A percentile compares a stretch with the other conserved stretches of the same genome.
Evolutionary conservation across 2,113 vertebrate species (phyloP).

Genomic region (Manacus vitellinus): DNA sequence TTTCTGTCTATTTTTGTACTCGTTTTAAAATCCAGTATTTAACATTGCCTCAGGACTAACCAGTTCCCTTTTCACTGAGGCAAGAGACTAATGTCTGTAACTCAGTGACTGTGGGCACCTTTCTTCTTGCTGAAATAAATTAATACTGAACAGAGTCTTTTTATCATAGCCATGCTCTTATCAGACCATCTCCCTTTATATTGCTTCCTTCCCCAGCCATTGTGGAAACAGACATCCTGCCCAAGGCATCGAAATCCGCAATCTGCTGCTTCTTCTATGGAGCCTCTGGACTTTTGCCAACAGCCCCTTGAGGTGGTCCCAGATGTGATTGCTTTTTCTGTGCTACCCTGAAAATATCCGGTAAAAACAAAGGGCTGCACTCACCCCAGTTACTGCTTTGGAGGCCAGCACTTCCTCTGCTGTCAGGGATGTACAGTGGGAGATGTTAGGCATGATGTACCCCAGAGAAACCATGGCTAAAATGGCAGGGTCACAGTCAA

Average conservation of each 20-base stretch:
- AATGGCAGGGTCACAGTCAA: constrained; percentile 33
- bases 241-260: constrained; percentile 25
- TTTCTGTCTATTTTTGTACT: neutral
- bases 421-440: constrained; percentile 58
- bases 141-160: constrained; percentile 7
- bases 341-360: constrained; percentile 49
- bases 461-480: constrained; percentile 18
- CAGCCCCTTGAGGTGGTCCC: constrained; percentile 21
- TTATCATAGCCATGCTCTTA: neutral
- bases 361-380: constrained; percentile 43
- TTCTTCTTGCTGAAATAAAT: constrained; percentile 28
- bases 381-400: constrained; percentile 27
- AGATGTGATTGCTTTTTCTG: constrained; percentile 40
- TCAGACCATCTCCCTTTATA: constrained; percentile 34
- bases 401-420: constrained; percentile 62
- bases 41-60: neutral
- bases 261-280: constrained; percentile 29
- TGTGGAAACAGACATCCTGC: constrained; percentile 58
- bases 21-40: neutral
- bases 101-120: neutral
- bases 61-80: neutral
- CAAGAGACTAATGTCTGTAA: neutral
- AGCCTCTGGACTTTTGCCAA: constrained; percentile 35
- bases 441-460: constrained; percentile 40
- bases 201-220: constrained; percentile 47